Evolutionary conservation across 2,113 vertebrate genomes (phyloP), one percentile per base, ranked within the genome.

Genomic region (Elanoides forficatus): DNA sequence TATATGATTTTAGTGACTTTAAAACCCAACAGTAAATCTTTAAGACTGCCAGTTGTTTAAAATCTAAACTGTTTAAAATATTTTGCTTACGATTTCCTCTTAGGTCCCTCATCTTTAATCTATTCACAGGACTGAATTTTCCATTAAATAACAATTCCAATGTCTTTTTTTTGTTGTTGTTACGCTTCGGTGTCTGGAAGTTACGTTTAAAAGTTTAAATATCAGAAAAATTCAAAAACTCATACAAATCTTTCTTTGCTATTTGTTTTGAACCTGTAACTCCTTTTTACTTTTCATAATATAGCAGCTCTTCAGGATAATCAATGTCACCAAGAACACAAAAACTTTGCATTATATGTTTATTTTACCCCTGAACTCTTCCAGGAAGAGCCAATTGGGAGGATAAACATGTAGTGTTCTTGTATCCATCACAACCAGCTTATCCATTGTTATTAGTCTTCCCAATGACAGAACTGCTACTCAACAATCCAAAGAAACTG

Each of bases 341-440:
- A 29, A 79, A 65, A 86, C 36, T 59, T 45, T 73, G 32, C 6
- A 73, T 23, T 42, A 48, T 4, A 38, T 15, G 6, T 73, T 65
- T 52, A 65, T 50, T 17, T 89, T 60, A 68, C 42, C 81, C 68
- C n/a, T 62, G 38, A 81, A 45, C 21, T 56, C 18, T 47, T 67
- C 15, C 86, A 56, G 29, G 38, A 93, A 76, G 11, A 56, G 16
- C 7, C 74, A 26, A 68, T 5, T 52, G 9, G 13, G 26, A 87
- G 48, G 8, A 66, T n/a, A 86, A 88, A 67, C 5, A 47, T 15
- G 34, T 1, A 74, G 11, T 40, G 66, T 10, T 86, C 83, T 73
- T 89, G 1, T 58, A 89, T 60, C 25, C 2, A 0, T 56, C 71
- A 34, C 0, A 0, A 73, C 2, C 4, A 11, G 27, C 11, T 48